Evolutionary conservation across 2,888 invertebrate genomes (phyloP).

Genomic region (Vannuccia rotundouncinata): DNA sequence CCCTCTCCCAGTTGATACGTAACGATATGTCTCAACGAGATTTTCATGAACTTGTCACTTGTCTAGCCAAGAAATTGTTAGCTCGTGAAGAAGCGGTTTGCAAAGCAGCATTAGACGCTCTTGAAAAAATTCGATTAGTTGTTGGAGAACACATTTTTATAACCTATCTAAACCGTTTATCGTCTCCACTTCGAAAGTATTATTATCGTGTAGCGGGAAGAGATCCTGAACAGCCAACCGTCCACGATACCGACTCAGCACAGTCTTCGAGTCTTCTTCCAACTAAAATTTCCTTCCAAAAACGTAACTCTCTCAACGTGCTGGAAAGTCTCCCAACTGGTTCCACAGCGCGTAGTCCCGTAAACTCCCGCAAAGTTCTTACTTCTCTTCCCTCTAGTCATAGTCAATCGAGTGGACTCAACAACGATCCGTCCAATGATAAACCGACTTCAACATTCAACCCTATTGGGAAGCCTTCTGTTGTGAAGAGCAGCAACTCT

Average conservation of each 20-base stretch:
- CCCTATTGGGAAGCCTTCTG: neutral
- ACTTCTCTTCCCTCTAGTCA: neutral
- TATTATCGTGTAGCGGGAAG: constrained; percentile 3
- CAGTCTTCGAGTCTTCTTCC: neutral
- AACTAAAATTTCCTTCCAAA: neutral
- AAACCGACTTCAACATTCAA: neutral
- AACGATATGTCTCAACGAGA: constrained; percentile 13
- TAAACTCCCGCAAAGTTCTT: neutral
- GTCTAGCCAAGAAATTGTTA: constrained; percentile 12
- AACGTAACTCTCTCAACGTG: neutral
- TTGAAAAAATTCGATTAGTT: constrained; percentile 16
- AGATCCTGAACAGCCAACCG: neutral
- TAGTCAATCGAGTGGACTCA: neutral
- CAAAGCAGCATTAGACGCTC: constrained; percentile 27
- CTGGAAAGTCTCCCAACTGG: neutral
- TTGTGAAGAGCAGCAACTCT: neutral
- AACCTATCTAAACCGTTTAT: constrained; percentile 24
- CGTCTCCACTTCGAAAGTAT: constrained; percentile 22
- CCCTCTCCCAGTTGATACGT: neutral
- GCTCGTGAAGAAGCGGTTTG: constrained; percentile 25
- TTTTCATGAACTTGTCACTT: constrained; percentile 12
- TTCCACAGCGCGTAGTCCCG: neutral
- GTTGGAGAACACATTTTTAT: constrained; percentile 30
- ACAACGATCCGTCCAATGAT: neutral
- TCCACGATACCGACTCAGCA: neutral